A percentile compares a stretch with the other conserved stretches of the same genome.
Conservation (phyloP, 2,888 invertebrate species). For the Psylliodes chrysocephalus region DNA sequence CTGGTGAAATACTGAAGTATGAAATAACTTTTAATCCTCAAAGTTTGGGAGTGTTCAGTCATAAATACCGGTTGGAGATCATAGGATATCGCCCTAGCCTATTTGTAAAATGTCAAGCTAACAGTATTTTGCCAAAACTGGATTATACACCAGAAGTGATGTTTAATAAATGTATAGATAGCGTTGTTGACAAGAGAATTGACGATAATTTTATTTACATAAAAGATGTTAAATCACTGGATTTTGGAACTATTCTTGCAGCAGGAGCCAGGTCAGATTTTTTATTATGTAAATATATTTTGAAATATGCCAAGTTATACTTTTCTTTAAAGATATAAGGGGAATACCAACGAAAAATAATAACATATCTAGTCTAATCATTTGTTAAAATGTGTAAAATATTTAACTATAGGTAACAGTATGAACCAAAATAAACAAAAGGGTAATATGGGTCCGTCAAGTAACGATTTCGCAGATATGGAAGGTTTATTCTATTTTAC, state of each 20-base stretch:
- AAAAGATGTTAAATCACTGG: constrained; percentile 51
- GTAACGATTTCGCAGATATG: too few relatives aligned
- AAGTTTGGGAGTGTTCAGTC: constrained; percentile 49
- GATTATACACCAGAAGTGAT: constrained; percentile 53
- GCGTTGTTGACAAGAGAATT: constrained; percentile 45
- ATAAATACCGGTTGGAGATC: constrained; percentile 54
- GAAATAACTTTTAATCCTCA: constrained; percentile 53
- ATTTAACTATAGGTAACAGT: too few relatives aligned
- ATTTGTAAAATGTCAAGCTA: constrained; percentile 51
- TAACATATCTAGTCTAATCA: too few relatives aligned
- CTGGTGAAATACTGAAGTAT: constrained; percentile 48
- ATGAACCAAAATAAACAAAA: too few relatives aligned
- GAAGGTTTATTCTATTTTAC: too few relatives aligned
- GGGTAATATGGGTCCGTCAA: too few relatives aligned
- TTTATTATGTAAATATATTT: background rate
- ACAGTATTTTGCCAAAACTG: constrained; percentile 58
- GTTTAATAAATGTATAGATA: constrained; percentile 51
- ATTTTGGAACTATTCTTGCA: constrained; percentile 57
- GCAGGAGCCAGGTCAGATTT: constrained; percentile 31
- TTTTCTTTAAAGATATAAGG: too few relatives aligned
- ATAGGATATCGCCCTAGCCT: constrained; percentile 37
- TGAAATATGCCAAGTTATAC: too few relatives aligned
- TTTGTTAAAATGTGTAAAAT: too few relatives aligned
- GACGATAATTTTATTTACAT: constrained; percentile 51
- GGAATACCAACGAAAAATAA: too few relatives aligned